phyloP scores from a whole-genome alignment of 1,140 invertebrate species.

The Drosophila orena region DNA sequence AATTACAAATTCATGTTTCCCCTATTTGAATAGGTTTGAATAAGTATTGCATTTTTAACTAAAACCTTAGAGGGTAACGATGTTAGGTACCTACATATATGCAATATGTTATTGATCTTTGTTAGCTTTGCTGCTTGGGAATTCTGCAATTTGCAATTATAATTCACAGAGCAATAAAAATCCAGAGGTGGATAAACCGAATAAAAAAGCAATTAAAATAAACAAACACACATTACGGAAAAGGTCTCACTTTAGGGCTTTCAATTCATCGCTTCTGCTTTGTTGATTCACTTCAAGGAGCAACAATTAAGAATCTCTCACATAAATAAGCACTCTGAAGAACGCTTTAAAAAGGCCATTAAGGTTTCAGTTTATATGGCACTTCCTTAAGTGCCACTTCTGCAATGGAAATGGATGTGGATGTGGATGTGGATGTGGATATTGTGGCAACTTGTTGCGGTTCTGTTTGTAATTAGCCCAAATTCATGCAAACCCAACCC shows the following conservation, averaged over 20 bases:
- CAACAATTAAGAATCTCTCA: conserved; percentile 5
- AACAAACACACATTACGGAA: not conserved
- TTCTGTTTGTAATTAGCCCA: conserved; percentile 35
- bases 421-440: too few species aligned
- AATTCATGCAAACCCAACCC: conserved; percentile 42
- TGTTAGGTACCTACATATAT: too few species aligned
- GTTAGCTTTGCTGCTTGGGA: not conserved
- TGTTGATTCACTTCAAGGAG: not conserved
- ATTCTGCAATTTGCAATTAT: not conserved
- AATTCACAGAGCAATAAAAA: not conserved
- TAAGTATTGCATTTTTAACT: too few species aligned
- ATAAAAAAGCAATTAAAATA: not conserved
- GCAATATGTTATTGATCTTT: conserved; percentile 4
- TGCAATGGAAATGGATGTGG: not conserved
- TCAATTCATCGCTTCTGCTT: not conserved
- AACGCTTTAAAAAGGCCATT: conserved; percentile 3
- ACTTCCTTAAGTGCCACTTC: conserved; percentile 11
- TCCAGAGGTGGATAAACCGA: too few species aligned
- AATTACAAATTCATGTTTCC: too few species aligned
- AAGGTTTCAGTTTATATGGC: not conserved
- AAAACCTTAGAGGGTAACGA: too few species aligned
- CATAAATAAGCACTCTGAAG: not conserved
- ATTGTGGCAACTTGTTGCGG: conserved; percentile 13
- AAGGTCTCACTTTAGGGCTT: not conserved
- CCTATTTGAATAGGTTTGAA: too few species aligned